Evolutionary conservation across 1,140 invertebrate genomes (phyloP).

Genomic region (Pogonomyrmex barbatus): DNA sequence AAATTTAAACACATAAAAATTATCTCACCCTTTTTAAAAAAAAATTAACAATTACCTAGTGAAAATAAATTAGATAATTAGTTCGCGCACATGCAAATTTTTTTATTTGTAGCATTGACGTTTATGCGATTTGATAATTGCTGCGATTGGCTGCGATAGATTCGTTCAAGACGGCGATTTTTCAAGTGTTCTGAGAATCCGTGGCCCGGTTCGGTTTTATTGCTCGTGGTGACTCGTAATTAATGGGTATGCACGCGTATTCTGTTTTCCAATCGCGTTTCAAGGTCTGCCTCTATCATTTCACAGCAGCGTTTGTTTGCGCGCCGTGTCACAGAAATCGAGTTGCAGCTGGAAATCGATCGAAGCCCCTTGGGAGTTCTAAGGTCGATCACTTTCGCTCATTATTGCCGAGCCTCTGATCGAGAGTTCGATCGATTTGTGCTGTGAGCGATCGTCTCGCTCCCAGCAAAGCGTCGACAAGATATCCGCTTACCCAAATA

Average conservation of each 20-base stretch:
- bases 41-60: slow-evolving; percentile 15
- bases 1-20: neutral
- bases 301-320: slow-evolving; percentile 49
- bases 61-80: slow-evolving; percentile 16
- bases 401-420: slow-evolving; percentile 69
- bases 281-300: slow-evolving; percentile 75
- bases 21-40: neutral
- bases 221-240: slow-evolving; percentile 12
- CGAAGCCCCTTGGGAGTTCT: slow-evolving; percentile 51
- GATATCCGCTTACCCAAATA: neutral
- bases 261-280: slow-evolving; percentile 73
- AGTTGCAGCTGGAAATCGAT: slow-evolving; percentile 66
- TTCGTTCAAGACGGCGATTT: slow-evolving; percentile 7
- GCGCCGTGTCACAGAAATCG: slow-evolving; percentile 65
- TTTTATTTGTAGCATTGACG: neutral
- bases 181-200: slow-evolving; percentile 51
- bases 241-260: slow-evolving; percentile 44
- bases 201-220: slow-evolving; percentile 16
- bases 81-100: slow-evolving; percentile 9
- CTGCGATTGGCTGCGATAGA: neutral
- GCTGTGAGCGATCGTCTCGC: neutral
- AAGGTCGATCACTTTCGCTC: slow-evolving; percentile 81
- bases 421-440: slow-evolving; percentile 42
- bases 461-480: slow-evolving; percentile 16
- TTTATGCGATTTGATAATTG: neutral